These are phyloP conservation scores for Pachypanchax playfairii DNA, from an alignment of 2,113 vertebrate genomes.

Conservation along the genomic window DNA sequence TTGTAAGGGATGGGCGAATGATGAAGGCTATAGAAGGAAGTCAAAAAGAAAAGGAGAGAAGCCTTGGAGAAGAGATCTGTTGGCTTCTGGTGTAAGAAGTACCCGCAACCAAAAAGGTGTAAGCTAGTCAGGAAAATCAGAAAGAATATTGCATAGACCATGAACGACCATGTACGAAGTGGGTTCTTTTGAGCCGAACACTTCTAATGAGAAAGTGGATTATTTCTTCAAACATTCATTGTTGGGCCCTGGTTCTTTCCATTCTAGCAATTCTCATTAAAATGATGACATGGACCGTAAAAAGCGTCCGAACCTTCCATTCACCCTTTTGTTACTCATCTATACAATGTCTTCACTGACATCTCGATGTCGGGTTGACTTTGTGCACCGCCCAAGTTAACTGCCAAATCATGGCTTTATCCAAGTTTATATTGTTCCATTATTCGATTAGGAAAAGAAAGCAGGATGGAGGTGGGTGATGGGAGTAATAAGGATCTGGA, in stretches of 20 bases:
- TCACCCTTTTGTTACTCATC: slow-evolving; percentile 6
- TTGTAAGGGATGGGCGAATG: slow-evolving; percentile 75
- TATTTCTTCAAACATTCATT: not conserved
- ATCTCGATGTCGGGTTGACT: no score
- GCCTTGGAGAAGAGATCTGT: not conserved
- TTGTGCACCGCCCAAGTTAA: not conserved
- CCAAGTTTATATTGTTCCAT: not conserved
- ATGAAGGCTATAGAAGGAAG: slow-evolving; percentile 39
- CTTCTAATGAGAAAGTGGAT: not conserved
- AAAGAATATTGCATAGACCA: no score
- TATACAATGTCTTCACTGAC: not conserved
- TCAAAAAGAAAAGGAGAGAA: not conserved
- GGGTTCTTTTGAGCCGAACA: not conserved
- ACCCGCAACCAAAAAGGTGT: no score
- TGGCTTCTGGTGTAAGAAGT: no score
- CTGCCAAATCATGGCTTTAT: not conserved
- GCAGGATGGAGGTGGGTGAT: slow-evolving; percentile 14
- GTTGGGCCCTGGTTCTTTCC: not conserved
- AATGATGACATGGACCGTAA: rapidly evolving
- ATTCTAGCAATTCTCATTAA: slow-evolving; percentile 8
- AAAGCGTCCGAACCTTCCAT: not conserved
- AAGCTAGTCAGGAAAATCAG: no score
- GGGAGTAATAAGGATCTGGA: not conserved
- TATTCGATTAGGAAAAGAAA: not conserved
- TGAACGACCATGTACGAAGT: not conserved